These are phyloP conservation scores for Caenorhabditis angaria DNA, from an alignment of 2,888 invertebrate species.

Conservation along the genomic window DNA sequence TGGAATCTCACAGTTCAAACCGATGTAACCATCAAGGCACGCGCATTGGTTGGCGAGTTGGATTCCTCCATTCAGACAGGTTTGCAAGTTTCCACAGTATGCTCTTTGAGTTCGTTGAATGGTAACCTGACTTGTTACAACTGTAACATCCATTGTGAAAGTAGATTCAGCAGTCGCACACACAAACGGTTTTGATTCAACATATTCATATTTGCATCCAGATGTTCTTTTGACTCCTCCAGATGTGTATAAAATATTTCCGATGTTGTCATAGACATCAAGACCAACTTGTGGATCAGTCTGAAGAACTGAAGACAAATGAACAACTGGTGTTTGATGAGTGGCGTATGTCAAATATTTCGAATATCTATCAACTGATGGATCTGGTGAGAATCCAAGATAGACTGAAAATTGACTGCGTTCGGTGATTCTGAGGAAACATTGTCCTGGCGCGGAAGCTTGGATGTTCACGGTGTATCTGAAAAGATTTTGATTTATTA, in stretches of 20 bases:
- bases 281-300: slow-evolving; percentile 28
- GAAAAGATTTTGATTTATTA: too few species aligned
- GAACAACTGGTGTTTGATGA: slow-evolving; percentile 31
- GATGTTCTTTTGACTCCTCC: slow-evolving; percentile 22
- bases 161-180: slow-evolving; percentile 25
- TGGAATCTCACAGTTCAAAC: slow-evolving; percentile 46
- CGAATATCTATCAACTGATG: slow-evolving; percentile 34
- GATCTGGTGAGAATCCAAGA: slow-evolving; percentile 50
- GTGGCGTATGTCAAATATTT: slow-evolving; percentile 36
- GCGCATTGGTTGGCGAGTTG: slow-evolving; percentile 16
- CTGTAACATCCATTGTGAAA: slow-evolving; percentile 21
- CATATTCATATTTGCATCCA: slow-evolving; percentile 42
- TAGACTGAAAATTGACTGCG: slow-evolving; percentile 38
- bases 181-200: slow-evolving; percentile 11
- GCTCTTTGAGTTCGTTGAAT: slow-evolving; percentile 43
- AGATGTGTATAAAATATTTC: background rate
- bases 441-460: background rate
- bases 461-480: slow-evolving; percentile 7
- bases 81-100: slow-evolving; percentile 34
- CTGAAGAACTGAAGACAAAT: slow-evolving; percentile 32
- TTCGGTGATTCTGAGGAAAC: slow-evolving; percentile 35
- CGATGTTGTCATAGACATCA: slow-evolving; percentile 19
- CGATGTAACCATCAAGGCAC: slow-evolving; percentile 26
- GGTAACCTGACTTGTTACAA: slow-evolving; percentile 29
- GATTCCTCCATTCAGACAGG: slow-evolving; percentile 52